phyloP scores from a whole-genome alignment of 2,797 vertebrate genomes.

The Adelosebastes latens region DNA sequence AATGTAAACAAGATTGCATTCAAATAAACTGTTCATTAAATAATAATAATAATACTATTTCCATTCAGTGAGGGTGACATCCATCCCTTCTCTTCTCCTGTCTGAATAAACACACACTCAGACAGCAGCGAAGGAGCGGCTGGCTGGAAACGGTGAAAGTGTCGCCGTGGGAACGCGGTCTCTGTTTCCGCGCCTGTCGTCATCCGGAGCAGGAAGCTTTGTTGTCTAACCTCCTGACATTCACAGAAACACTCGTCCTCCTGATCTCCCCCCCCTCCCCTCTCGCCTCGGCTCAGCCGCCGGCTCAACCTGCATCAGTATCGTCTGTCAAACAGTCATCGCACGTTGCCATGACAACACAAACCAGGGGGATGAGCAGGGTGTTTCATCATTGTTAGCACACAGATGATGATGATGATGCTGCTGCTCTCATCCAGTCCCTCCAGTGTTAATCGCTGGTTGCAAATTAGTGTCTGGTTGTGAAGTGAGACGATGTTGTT shows the following conservation, averaged over 20 bases:
- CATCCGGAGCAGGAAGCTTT: slow-evolving; percentile 22
- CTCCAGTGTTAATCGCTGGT: slow-evolving; percentile 4
- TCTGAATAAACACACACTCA: neutral
- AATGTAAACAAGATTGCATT: neutral
- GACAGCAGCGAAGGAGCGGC: neutral
- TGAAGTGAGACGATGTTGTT: slow-evolving; percentile 1
- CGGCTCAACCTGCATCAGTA: slow-evolving; percentile 42
- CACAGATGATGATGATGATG: slow-evolving; percentile 21
- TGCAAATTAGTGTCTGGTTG: slow-evolving; percentile 23
- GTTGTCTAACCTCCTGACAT: slow-evolving; percentile 33
- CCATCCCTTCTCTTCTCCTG: neutral
- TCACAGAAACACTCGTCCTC: slow-evolving; percentile 12
- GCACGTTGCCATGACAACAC: slow-evolving; percentile 67
- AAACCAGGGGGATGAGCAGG: slow-evolving; percentile 15
- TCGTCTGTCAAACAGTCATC: slow-evolving; percentile 69
- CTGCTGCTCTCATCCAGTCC: slow-evolving; percentile 2
- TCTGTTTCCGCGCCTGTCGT: slow-evolving; percentile 12
- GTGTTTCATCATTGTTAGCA: neutral
- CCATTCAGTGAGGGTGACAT: neutral
- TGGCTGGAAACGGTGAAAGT: neutral
- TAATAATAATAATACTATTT: neutral
- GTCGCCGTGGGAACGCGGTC: slow-evolving; percentile 4
- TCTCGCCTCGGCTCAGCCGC: neutral
- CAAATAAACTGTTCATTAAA: neutral
- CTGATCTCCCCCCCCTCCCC: neutral